A percentile compares a stretch with the other conserved stretches of the same genome.
phyloP scores from a whole-genome alignment of 2,113 vertebrate species.

The Osmerus eperlanus region DNA sequence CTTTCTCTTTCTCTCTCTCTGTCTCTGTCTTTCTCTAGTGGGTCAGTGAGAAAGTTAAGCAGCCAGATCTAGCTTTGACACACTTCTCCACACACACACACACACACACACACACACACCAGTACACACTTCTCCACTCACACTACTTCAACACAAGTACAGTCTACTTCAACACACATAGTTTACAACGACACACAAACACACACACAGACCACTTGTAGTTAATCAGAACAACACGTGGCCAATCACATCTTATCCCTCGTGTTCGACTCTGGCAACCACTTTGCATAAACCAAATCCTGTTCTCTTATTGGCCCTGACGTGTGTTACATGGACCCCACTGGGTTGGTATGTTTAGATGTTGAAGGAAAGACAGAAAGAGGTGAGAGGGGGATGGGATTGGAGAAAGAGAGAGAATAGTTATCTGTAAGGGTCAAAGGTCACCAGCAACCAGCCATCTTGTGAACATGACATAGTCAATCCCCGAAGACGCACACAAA shows the following conservation, averaged over 20 bases:
- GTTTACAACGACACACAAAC: background rate
- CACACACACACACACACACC: conserved; percentile 14
- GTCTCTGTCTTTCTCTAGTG: background rate
- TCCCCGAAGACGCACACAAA: too few species aligned
- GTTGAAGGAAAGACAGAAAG: background rate
- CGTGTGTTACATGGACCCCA: conserved; percentile 41
- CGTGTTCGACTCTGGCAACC: conserved; percentile 16
- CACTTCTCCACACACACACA: too few species aligned
- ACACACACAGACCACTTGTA: conserved; percentile 1
- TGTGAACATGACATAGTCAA: too few species aligned
- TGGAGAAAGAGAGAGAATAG: too few species aligned
- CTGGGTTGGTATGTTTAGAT: conserved; percentile 23
- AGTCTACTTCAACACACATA: background rate
- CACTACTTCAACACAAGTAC: background rate
- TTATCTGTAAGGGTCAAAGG: too few species aligned
- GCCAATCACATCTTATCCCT: conserved; percentile 36
- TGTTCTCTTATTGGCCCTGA: conserved; percentile 40
- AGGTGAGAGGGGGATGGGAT: conserved; percentile 22
- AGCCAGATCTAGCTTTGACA: too few species aligned
- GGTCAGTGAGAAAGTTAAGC: too few species aligned
- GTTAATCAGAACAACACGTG: conserved; percentile 33
- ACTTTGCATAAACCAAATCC: conserved; percentile 64
- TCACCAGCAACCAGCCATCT: too few species aligned
- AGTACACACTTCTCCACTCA: too few species aligned
- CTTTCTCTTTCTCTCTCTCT: conserved; percentile 31